Conservation (phyloP, 2,888 invertebrate genomes). For the Diarsia dahlii region DNA sequence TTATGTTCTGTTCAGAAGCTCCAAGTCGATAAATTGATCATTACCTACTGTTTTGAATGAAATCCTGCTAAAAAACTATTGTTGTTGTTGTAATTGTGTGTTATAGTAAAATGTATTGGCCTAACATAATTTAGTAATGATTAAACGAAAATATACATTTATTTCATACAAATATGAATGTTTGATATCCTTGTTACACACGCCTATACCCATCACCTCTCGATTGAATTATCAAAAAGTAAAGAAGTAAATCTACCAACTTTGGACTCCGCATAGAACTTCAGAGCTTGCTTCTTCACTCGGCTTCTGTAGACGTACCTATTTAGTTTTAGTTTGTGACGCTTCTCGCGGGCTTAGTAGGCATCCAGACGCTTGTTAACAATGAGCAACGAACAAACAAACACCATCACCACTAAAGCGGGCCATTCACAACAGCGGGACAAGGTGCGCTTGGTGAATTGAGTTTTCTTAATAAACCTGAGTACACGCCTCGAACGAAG, state of each 20-base stretch:
- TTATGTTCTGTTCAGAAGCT: conserved; percentile 75
- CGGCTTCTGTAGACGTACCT: conserved; percentile 82
- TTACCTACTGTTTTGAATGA: conserved; percentile 42
- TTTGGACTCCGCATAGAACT: conserved; percentile 62
- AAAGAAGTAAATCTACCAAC: conserved; percentile 62
- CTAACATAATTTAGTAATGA: conserved; percentile 62
- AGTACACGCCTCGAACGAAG: conserved; percentile 75
- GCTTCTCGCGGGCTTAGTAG: conserved; percentile 82
- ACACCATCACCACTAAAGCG: conserved; percentile 73
- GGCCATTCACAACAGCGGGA: conserved; percentile 75
- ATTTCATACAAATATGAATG: conserved; percentile 59
- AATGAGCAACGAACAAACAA: conserved; percentile 73
- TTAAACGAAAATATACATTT: conserved; percentile 63
- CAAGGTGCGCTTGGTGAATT: conserved; percentile 81
- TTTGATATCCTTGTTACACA: conserved; percentile 61
- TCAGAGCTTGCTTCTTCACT: conserved; percentile 83
- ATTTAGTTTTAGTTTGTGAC: conserved; percentile 77
- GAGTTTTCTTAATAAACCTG: conserved; percentile 75
- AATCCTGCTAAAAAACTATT: conserved; percentile 47
- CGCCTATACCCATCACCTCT: conserved; percentile 53
- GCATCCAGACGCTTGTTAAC: conserved; percentile 78
- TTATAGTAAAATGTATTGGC: conserved; percentile 65
- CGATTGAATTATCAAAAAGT: conserved; percentile 61
- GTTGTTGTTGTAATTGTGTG: conserved; percentile 64
- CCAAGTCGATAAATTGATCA: conserved; percentile 62